Percentiles rank a stretch among this genome's conserved stretches.
Evolutionary conservation across 2,113 vertebrate species (phyloP).

Genomic region (Bothrops jararaca): DNA sequence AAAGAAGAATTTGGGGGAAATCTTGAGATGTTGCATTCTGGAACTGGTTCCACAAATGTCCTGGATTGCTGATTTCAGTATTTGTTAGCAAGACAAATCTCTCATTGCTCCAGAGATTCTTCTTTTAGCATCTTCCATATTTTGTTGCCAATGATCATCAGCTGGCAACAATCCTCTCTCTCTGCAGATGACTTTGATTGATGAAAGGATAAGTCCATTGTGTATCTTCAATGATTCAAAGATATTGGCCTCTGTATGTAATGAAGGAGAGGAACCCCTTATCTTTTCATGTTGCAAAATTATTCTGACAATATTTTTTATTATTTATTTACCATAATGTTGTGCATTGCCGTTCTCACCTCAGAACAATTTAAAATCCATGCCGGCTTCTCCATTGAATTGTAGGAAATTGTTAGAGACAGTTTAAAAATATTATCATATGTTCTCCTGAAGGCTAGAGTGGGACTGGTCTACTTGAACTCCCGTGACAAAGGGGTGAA

Average conservation of each 20-base stretch:
- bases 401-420: not conserved
- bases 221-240: not conserved
- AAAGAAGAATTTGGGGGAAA: not conserved
- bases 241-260: not conserved
- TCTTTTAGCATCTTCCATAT: too few species aligned
- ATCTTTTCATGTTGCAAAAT: not conserved
- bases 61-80: not conserved
- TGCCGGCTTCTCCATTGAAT: not conserved
- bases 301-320: not conserved
- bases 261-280: too few species aligned
- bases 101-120: not conserved
- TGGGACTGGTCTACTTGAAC: not conserved
- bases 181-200: not conserved
- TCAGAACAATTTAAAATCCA: not conserved
- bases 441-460: not conserved
- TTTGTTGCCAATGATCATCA: not conserved
- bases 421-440: not conserved
- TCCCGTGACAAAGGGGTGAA: not conserved
- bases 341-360: not conserved
- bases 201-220: not conserved
- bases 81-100: not conserved
- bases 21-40: not conserved
- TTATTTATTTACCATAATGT: not conserved
- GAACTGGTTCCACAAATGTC: not conserved
- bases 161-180: not conserved